A percentile compares a stretch with the other conserved stretches of the same genome.
Conservation (phyloP, 37 sponge, comb jelly and placozoan species). For the Agelas oroides region DNA sequence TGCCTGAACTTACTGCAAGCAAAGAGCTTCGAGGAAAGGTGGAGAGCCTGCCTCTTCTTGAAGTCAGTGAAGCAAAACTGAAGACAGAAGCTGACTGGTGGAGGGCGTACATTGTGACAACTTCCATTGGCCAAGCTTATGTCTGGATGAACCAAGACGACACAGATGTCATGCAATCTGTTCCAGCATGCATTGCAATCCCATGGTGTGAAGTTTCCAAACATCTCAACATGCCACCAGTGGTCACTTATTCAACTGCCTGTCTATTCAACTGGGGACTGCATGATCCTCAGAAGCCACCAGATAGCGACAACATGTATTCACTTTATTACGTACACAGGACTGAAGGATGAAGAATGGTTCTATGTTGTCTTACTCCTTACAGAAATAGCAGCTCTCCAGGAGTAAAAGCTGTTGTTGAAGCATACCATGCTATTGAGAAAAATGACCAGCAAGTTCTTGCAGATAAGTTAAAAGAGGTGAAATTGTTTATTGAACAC, state of each 20-base stretch:
- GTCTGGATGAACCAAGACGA: conserved; percentile 82
- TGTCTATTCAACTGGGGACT: conserved; percentile 72
- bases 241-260: conserved; percentile 51
- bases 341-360: conserved; percentile 79
- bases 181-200: conserved; percentile 66
- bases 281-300: conserved; percentile 31
- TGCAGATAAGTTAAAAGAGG: not conserved
- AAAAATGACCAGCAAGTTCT: conserved; percentile 14
- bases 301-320: conserved; percentile 55
- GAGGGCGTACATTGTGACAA: conserved; percentile 65
- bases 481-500: conserved; percentile 16
- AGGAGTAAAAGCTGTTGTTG: conserved; percentile 45
- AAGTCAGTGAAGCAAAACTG: conserved; percentile 38
- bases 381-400: conserved; percentile 67
- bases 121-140: conserved; percentile 67
- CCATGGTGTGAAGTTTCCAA: conserved; percentile 71
- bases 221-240: conserved; percentile 61
- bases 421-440: conserved; percentile 22
- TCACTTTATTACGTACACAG: conserved; percentile 54
- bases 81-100: conserved; percentile 59
- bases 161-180: conserved; percentile 7
- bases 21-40: conserved; percentile 42
- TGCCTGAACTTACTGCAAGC: conserved; percentile 31
- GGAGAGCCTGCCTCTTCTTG: conserved; percentile 30
- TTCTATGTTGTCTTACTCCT: conserved; percentile 57